Conservation (phyloP, 1,140 invertebrate genomes). For the Drosophila guanche region DNA sequence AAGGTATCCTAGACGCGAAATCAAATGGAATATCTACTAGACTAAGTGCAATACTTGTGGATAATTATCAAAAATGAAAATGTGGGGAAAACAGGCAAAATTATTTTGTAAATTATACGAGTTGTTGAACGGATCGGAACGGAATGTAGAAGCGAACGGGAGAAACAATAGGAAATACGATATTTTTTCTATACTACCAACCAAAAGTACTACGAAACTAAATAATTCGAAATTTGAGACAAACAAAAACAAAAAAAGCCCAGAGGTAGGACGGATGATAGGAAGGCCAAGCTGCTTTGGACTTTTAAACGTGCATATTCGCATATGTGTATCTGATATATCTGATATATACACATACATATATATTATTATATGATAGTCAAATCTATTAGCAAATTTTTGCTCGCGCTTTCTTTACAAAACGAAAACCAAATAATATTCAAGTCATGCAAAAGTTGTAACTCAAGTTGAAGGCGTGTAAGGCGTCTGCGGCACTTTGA, state of each 20-base stretch:
- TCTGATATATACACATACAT: constrained; percentile 20
- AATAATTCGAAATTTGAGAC: constrained; percentile 35
- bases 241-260: constrained; percentile 22
- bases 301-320: constrained; percentile 56
- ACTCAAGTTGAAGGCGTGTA: constrained; percentile 52
- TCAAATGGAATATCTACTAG: constrained; percentile 50
- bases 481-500: constrained; percentile 43
- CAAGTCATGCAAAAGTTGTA: constrained; percentile 55
- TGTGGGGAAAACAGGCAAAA: constrained; percentile 28
- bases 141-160: constrained; percentile 40
- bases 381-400: constrained; percentile 83
- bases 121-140: constrained; percentile 32
- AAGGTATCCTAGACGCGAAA: constrained; percentile 28
- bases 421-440: constrained; percentile 34
- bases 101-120: constrained; percentile 69
- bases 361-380: constrained; percentile 65
- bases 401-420: constrained; percentile 80
- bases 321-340: constrained; percentile 41
- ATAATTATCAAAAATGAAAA: constrained; percentile 59
- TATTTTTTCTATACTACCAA: constrained; percentile 76
- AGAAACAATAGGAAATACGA: constrained; percentile 63
- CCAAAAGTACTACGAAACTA: constrained; percentile 39
- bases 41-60: constrained; percentile 29
- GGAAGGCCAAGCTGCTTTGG: constrained; percentile 58
- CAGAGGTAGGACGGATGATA: constrained; percentile 32